Evolutionary conservation across 2,113 vertebrate species (phyloP), one percentile per base, ranked within the genome.

Genomic region (Actinemys pallida): DNA sequence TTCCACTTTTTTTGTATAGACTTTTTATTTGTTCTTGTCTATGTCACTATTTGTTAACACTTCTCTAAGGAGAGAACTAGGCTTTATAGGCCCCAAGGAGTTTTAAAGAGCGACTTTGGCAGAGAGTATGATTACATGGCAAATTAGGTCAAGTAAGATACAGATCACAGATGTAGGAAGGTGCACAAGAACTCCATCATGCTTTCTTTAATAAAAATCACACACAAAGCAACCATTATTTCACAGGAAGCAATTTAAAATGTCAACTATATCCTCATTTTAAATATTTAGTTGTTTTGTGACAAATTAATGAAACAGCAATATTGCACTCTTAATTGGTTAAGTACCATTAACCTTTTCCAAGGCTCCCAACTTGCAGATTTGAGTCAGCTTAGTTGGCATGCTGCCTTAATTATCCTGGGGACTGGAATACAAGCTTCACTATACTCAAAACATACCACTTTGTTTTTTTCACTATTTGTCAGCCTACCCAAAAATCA

Each of bases 241-340:
- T 94, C 88, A 82, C 27, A 94, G 90, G 86, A 83, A 92, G 90
- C 83, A 95, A 97, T 95, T 88, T 80, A 93, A 96, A 96, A 96
- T 96, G 89, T 96, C 95, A 97, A 96, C 96, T 95, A 94, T 86
- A 93, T 93, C 95, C 79, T 83, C 96, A 89, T 65, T 95, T 88
- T 83, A 91, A 94, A 96, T 95, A 97, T 95, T 96, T 95, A 93
- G 90, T 87, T 97, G 94, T 95, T 96, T 96, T 96, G 89, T 97
- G 96, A 89, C 96, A 97, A 96, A 96, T 96, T 97, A 96, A 96
- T 94, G 94, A 96, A 97, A 97, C 87, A 92, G 95, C 97, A 97
- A 97, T 96, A 97, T 93, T 97, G 95, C 96, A 95, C 94, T 96
- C 94, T 96, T 91, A 97, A 95, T 95, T 95, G 79, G 88, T 95